These are phyloP conservation scores for Montifringilla adamsi DNA, from an alignment of 2,113 vertebrate genomes.

Conservation along the genomic window DNA sequence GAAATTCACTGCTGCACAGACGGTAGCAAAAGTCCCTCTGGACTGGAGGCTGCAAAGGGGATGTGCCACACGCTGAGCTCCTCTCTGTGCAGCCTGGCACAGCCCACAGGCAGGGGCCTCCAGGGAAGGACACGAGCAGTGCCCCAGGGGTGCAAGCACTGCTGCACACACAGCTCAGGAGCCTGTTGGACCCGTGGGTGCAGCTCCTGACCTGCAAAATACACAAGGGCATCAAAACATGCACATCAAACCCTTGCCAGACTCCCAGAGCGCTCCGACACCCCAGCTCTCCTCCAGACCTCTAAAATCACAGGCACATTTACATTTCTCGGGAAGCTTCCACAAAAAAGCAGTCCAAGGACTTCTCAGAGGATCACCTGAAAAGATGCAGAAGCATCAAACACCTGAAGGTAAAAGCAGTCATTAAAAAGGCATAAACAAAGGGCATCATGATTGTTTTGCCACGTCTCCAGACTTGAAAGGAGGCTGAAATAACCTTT, in stretches of 20 bases:
- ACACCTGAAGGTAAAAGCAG: slow-evolving; percentile 6
- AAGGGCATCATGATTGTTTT: slow-evolving; percentile 48
- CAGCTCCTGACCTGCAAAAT: background rate
- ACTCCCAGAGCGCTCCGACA: background rate
- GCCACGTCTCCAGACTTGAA: background rate
- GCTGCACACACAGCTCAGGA: fast-evolving
- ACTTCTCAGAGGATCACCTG: background rate
- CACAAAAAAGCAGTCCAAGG: background rate
- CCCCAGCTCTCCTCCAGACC: background rate
- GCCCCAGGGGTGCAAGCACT: background rate
- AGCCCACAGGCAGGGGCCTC: background rate
- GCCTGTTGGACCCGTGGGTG: fast-evolving
- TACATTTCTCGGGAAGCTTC: background rate
- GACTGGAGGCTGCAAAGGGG: background rate
- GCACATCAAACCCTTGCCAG: background rate
- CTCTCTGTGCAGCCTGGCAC: background rate
- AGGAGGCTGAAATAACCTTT: slow-evolving; percentile 64
- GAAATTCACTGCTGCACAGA: fast-evolving
- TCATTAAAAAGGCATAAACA: slow-evolving; percentile 61
- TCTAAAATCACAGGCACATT: background rate
- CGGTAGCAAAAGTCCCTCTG: background rate
- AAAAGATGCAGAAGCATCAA: background rate
- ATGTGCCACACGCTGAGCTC: background rate
- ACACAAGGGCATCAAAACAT: background rate
- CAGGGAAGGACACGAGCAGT: background rate